Base-by-base conservation (phyloP, 2,888 invertebrate species). In the Rotaria macrura region DNA sequence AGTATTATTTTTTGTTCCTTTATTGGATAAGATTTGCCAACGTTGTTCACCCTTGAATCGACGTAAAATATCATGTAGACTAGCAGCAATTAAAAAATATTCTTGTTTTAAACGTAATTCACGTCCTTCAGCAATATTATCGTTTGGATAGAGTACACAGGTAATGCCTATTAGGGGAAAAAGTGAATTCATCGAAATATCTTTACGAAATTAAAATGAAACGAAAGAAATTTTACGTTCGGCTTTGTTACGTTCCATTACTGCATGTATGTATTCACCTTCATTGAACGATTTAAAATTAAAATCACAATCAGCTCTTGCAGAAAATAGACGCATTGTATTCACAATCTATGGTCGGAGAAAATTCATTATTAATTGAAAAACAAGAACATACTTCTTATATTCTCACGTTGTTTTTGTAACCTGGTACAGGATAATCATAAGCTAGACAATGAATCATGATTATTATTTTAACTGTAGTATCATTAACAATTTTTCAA, bases 21-120 rank as follows among this genome's bases (percentile, higher is more conserved):
- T 29, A 29, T 65, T 65, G 29, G 29, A 20, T 20, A 34, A 7
- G 34, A 5, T 38, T 65, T 65, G 65, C 65, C 65, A 65, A 65
- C 65, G 34, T 65, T 65, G 34, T 65, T 65, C 65, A 65, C 65
- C 65, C 38, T 65, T 65, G 12, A 65, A 65, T 65, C 65, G 65
- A 65, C 99, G 94, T 88, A 98, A 94, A 88, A 99, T 97, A 90
- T 99, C 99, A 92, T 95, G 93, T 4, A 99, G 93, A 0, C 98
- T 98, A 83, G 99, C 99, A 10, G 99, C 96, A 88, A 95, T 95
- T 94, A 99, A 94, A 92, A 99, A 99, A 91, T 99, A 99, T 91
- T 99, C 97, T 91, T 99, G 99, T 91, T 98, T 97, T 89, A 99
- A 93, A 89, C 99, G 94, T 88, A 99, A 92, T 90, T 99, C 99